Evolutionary conservation across 2,888 invertebrate species (phyloP).

Genomic region (Chirona hameri): DNA sequence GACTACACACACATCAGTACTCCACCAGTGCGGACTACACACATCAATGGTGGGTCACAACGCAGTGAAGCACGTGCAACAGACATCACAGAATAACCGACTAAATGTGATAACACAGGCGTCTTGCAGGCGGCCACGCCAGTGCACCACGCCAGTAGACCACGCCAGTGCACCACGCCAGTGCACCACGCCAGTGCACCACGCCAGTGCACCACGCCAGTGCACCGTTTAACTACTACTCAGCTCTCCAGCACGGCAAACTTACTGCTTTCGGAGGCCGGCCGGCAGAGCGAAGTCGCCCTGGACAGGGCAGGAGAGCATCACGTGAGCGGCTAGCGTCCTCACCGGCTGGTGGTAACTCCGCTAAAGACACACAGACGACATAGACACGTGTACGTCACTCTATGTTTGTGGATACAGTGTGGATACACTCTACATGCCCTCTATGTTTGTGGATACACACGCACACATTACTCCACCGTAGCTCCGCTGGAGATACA

Average conservation of each 20-base stretch:
- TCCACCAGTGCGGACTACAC: not conserved
- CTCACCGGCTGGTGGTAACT: conserved; percentile 37
- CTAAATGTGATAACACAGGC: too few species aligned
- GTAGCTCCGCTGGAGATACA: too few species aligned
- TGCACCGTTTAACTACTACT: too few species aligned
- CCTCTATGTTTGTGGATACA: not conserved
- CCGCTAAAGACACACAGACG: conserved; percentile 31
- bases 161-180: too few species aligned
- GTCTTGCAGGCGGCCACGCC: not conserved
- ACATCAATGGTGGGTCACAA: too few species aligned
- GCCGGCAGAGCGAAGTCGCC: conserved; percentile 34
- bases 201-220: too few species aligned
- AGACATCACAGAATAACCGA: too few species aligned
- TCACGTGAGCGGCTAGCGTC: conserved; percentile 34
- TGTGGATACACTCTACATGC: too few species aligned
- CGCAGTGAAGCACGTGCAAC: too few species aligned
- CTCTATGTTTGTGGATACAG: too few species aligned
- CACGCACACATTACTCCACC: not conserved
- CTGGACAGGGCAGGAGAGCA: conserved; percentile 34
- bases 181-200: too few species aligned
- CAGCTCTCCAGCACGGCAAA: not conserved
- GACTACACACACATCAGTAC: not conserved
- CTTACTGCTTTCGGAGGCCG: conserved; percentile 36
- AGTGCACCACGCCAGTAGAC: not conserved
- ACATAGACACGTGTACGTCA: not conserved